Percentiles rank a stretch among this genome's conserved stretches.
phyloP scores from a whole-genome alignment of 1,140 invertebrate genomes.

The Triops longicaudatus region DNA sequence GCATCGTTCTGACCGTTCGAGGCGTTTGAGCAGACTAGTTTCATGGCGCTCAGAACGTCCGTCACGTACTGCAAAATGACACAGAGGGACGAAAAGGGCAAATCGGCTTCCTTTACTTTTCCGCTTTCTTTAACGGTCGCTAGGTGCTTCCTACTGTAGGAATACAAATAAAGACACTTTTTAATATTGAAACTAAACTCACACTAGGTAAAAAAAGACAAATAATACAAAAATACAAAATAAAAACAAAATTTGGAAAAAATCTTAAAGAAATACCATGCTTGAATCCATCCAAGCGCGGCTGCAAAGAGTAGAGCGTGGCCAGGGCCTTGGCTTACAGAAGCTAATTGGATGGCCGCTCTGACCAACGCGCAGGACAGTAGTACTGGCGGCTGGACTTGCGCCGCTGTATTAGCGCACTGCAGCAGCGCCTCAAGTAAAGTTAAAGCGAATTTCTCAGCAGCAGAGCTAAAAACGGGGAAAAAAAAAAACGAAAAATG shows the following conservation, averaged over 20 bases:
- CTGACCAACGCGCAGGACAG: constrained; percentile 60
- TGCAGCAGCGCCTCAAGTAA: constrained; percentile 19
- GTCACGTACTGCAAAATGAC: constrained; percentile 66
- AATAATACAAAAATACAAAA: too few species aligned
- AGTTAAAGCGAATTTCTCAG: constrained; percentile 25
- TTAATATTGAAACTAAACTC: background rate
- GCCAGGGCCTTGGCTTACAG: constrained; percentile 63
- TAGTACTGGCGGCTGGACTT: background rate
- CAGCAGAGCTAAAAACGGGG: constrained; percentile 37
- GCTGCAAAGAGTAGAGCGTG: constrained; percentile 71
- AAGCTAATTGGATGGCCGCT: constrained; percentile 68
- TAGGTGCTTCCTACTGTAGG: background rate
- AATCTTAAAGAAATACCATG: constrained; percentile 38
- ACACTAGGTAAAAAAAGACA: too few species aligned
- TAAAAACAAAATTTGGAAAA: too few species aligned
- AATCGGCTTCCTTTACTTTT: background rate
- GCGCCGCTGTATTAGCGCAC: constrained; percentile 2
- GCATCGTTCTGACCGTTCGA: constrained; percentile 31
- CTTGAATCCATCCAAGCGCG: constrained; percentile 62
- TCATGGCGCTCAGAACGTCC: constrained; percentile 55
- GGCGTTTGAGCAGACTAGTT: constrained; percentile 38
- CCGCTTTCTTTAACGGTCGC: background rate
- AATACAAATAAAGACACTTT: background rate
- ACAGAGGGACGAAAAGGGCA: constrained; percentile 53
- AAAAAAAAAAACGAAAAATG: constrained; percentile 26